These are phyloP conservation scores for Adineta ricciae DNA, from an alignment of 2,888 invertebrate genomes.

Conservation along the genomic window DNA sequence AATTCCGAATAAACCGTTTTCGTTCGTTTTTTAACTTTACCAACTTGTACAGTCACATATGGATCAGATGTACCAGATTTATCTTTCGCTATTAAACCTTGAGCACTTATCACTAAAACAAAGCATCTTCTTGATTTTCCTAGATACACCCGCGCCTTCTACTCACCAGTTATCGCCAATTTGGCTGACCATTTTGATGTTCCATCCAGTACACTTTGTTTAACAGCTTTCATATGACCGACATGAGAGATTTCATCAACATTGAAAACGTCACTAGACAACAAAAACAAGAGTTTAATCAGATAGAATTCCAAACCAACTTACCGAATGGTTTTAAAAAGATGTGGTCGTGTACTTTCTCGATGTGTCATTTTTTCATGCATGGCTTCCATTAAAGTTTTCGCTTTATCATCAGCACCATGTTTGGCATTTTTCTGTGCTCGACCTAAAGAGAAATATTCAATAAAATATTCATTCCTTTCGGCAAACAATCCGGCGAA, in stretches of 20 bases:
- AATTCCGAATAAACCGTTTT: slow-evolving; percentile 98
- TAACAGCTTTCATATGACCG: slow-evolving; percentile 92
- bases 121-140: too few species aligned
- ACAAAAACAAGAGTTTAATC: neutral
- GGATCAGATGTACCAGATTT: slow-evolving; percentile 99
- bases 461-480: too few species aligned
- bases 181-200: slow-evolving; percentile 99
- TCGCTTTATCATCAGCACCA: slow-evolving; percentile 96
- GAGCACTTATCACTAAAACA: slow-evolving; percentile 82
- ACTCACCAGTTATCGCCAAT: slow-evolving; percentile 77
- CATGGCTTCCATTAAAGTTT: slow-evolving; percentile 97
- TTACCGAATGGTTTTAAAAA: neutral
- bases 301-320: neutral
- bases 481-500: too few species aligned
- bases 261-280: slow-evolving; percentile 91
- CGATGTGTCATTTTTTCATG: slow-evolving; percentile 97
- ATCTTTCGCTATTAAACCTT: slow-evolving; percentile 98
- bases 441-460: slow-evolving; percentile 62
- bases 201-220: slow-evolving; percentile 95
- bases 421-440: slow-evolving; percentile 99
- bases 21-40: slow-evolving; percentile 95
- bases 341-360: slow-evolving; percentile 55
- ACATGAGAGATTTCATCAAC: slow-evolving; percentile 84
- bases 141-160: neutral
- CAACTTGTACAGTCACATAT: slow-evolving; percentile 97